Conservation (phyloP, 30 jellyfish, hydroid and myxozoan genomes). For the Pelagia noctiluca region DNA sequence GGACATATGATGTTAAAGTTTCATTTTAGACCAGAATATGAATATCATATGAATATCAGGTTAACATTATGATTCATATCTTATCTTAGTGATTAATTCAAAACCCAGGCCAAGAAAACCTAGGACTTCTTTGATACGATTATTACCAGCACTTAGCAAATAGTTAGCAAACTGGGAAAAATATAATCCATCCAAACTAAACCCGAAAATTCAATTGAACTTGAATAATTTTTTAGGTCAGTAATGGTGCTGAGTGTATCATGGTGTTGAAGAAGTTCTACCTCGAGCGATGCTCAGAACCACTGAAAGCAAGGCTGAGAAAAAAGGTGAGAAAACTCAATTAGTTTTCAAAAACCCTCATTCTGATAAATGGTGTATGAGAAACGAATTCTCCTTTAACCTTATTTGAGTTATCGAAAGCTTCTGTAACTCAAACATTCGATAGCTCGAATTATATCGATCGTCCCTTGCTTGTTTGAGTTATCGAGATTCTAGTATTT, state of each 20-base stretch:
- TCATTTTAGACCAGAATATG: too few relatives aligned
- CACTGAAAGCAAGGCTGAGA: conserved; percentile 52
- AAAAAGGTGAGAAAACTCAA: conserved; percentile 29
- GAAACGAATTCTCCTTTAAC: not conserved
- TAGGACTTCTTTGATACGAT: not conserved
- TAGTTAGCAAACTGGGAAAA: not conserved
- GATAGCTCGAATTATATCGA: too few relatives aligned
- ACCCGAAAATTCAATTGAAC: not conserved
- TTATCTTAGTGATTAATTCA: not conserved
- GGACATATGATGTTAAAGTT: too few relatives aligned
- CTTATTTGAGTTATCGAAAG: not conserved
- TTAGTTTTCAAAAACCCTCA: not conserved
- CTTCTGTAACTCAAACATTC: not conserved
- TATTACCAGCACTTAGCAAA: not conserved
- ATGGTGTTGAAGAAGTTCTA: conserved; percentile 67
- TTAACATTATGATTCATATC: not conserved
- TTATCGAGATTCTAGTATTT: not conserved
- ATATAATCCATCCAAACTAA: not conserved
- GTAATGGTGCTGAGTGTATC: conserved; percentile 82
- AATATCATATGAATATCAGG: not conserved
- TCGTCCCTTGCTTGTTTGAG: not conserved
- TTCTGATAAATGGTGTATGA: not conserved
- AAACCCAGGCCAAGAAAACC: not conserved
- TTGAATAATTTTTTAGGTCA: conserved; percentile 43
- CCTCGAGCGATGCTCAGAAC: conserved; percentile 68